Base-by-base conservation (phyloP, 2,888 invertebrate genomes). In the Drepana falcataria region DNA sequence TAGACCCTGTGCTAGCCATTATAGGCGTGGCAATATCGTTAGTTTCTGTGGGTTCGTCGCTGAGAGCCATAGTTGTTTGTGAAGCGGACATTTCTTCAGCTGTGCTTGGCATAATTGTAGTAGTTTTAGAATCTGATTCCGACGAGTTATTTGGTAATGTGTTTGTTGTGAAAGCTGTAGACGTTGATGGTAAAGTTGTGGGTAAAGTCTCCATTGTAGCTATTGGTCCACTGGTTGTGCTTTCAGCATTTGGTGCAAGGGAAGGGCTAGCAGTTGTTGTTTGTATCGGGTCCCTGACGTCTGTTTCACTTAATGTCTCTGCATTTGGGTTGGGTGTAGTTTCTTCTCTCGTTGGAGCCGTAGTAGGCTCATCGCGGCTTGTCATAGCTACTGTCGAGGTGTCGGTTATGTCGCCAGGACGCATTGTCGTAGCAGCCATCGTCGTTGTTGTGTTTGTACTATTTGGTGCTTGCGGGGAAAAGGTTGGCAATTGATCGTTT, bases 401-500 rank as follows among this genome's bases (percentile, higher is more conserved):
- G n/a, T 60, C 63, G 37, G 4, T 37, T 44, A 54, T 47, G 48
- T 53, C 54, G 37, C 57, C 56, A n/a, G 68, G 55, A 9, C 40
- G 54, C 2, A 60, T 56, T n/a, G 61, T 49, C n/a, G 64, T 58
- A 9, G 53, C 44, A 47, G 48, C 60, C 48, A 55, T 61, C 4
- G 69, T 64, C 35, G 73, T 66, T 33, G 70, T 59, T 33, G 65
- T 60, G 34, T 65, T 69, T 2, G 75, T 71, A 58, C 75, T 76
- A 34, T 66, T 68, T 52, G 21, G 21, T 21, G 66, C 70, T 40
- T 61, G 52, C 35, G 78, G 69, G 2, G 79, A 64, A 55, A 80
- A 61, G 37, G 78, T 78, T n/a, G 83, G 83, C 48, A 80, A 56
- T 55, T 81, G 78, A 51, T 88, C 87, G 55, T 78, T 85, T 55